Base-by-base conservation (phyloP, 2,888 invertebrate species). In the Meta bourneti region DNA sequence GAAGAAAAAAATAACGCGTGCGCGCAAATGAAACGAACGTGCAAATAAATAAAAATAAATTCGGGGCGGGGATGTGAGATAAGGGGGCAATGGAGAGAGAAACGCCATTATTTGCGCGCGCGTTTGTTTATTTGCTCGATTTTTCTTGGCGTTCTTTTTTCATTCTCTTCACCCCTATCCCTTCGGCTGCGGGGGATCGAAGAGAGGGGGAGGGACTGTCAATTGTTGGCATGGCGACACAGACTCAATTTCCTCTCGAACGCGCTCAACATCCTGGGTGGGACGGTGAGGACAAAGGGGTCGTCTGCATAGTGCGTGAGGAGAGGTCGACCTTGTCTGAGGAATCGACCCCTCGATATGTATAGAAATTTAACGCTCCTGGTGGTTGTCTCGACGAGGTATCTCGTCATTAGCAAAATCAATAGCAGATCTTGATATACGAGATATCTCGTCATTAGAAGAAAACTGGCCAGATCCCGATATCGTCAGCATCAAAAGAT, bases 191-290 rank as follows among this genome's bases (percentile, higher is more conserved):
- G 83, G 54, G 82, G 70, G 20, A 19, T 70, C 80, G 77, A 34
- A 13, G 70, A 52, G 79, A 49, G 69, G 86, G 81, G 70, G 92
- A 75, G 49, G 84, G 49, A 69, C 87, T 91, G 91, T 91, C 91
- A 91, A 91, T 91, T 91, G 91, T 91, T 91, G 91, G 91, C 91
- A 91, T 91, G 91, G 83, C 87, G 91, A 91, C 87, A 91, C 87
- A 91, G 91, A 91, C 91, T 91, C 91, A 91, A 91, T 91, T 91
- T 91, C 91, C 91, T 91, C 83, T 91, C 54, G 87, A 91, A 83
- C 87, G 87, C 87, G 86, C 71, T 87, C 82, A 77, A 91, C 87
- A 91, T 91, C 91, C 91, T 91, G 91, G 87, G 87, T 82, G 87
- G 91, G 91, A 83, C 79, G 72, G 51, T 48, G 19, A 19, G 19